These are phyloP conservation scores for Pelagia noctiluca DNA, from an alignment of 30 jellyfish, hydroid and myxozoan genomes.

Conservation along the genomic window DNA sequence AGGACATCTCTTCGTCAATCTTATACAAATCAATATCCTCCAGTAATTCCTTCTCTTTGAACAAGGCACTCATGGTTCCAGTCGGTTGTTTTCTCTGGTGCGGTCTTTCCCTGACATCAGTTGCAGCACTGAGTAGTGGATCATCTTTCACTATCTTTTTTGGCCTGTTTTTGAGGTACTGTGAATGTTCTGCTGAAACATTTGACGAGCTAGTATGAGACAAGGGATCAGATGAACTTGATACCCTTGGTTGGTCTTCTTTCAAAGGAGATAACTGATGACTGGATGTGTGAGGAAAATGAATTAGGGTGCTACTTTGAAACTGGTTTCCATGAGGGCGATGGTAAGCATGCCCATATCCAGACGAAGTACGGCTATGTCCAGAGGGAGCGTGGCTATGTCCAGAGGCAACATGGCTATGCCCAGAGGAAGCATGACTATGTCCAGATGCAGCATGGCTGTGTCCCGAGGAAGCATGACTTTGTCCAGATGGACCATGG, in stretches of 20 bases:
- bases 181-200: neutral
- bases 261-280: conserved; percentile 40
- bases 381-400: too few relatives aligned
- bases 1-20: neutral
- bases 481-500: too few relatives aligned
- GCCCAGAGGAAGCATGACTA: too few relatives aligned
- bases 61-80: neutral
- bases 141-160: neutral
- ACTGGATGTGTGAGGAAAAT: conserved; percentile 82
- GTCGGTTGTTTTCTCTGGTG: neutral
- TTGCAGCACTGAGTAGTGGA: neutral
- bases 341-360: conserved; percentile 52
- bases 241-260: conserved; percentile 29
- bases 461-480: too few relatives aligned
- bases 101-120: neutral
- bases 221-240: neutral
- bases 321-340: conserved; percentile 44
- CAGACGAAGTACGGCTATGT: too few relatives aligned
- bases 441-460: too few relatives aligned
- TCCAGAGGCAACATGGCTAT: too few relatives aligned
- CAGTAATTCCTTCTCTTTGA: neutral
- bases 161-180: neutral
- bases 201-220: neutral
- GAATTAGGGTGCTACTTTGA: conserved; percentile 76
- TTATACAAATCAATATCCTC: neutral